These are phyloP conservation scores for Uria aalge DNA, from an alignment of 2,113 vertebrate genomes.

Conservation along the genomic window DNA sequence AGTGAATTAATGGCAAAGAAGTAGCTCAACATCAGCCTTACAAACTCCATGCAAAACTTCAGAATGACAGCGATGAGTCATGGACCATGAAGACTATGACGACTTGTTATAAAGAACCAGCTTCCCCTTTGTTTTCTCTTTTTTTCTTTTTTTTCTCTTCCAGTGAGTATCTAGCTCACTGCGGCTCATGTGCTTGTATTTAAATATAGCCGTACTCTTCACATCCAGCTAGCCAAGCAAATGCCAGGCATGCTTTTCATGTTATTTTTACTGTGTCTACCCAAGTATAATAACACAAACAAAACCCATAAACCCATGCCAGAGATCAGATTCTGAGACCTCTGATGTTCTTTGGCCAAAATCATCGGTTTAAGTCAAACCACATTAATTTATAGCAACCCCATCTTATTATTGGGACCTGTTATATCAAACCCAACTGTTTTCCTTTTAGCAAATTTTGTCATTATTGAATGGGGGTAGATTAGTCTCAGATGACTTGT, in stretches of 20 bases:
- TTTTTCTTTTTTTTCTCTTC: background rate
- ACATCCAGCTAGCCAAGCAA: constrained; percentile 32
- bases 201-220: constrained; percentile 46
- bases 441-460: background rate
- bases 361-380: background rate
- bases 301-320: background rate
- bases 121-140: background rate
- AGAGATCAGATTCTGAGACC: background rate
- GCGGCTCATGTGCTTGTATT: constrained; percentile 40
- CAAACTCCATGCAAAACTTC: background rate
- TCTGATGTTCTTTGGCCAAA: background rate
- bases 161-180: background rate
- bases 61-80: background rate
- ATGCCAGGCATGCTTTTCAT: constrained; percentile 45
- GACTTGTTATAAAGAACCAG: background rate
- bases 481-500: background rate
- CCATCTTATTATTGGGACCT: background rate
- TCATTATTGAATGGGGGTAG: background rate
- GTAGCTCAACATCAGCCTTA: background rate
- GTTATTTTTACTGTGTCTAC: constrained; percentile 66
- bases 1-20: background rate
- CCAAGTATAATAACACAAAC: constrained; percentile 38
- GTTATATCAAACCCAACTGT: background rate
- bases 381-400: background rate
- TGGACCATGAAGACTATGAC: background rate